Evolutionary conservation across 2,797 vertebrate genomes (phyloP).

Genomic region (Ctenopoma multispine): DNA sequence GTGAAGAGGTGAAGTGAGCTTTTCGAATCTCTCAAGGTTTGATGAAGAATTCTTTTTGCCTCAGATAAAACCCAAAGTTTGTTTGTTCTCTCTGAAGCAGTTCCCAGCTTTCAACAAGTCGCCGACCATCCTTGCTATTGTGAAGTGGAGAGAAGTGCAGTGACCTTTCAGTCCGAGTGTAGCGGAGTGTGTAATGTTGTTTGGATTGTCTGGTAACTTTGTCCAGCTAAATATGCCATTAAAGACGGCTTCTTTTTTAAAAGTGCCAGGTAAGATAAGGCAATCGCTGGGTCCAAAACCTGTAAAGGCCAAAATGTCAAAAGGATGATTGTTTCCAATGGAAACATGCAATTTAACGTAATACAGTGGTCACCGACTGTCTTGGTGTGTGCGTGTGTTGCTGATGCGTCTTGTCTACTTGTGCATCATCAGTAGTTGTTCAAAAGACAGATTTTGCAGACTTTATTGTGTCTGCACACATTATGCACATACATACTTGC

Average conservation of each 20-base stretch:
- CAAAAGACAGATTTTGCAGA: neutral
- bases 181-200: constrained; percentile 34
- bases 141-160: constrained; percentile 34
- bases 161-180: constrained; percentile 49
- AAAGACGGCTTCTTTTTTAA: constrained; percentile 8
- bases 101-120: constrained; percentile 33
- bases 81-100: constrained; percentile 51
- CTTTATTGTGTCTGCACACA: neutral
- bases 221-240: constrained; percentile 26
- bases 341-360: neutral
- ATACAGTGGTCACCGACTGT: neutral
- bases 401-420: neutral
- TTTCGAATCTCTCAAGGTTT: constrained; percentile 33
- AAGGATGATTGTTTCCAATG: neutral
- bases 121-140: constrained; percentile 10
- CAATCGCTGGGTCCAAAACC: constrained; percentile 1
- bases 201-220: constrained; percentile 22
- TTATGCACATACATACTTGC: too few species aligned
- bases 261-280: constrained; percentile 1
- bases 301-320: neutral
- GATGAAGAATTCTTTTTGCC: constrained; percentile 43
- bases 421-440: neutral
- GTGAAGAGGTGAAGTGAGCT: constrained; percentile 16
- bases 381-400: neutral
- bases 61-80: constrained; percentile 39